Evolutionary conservation across 2,888 invertebrate genomes (phyloP), one percentile per base, ranked within the genome.

Genomic region (Eilema depressum): DNA sequence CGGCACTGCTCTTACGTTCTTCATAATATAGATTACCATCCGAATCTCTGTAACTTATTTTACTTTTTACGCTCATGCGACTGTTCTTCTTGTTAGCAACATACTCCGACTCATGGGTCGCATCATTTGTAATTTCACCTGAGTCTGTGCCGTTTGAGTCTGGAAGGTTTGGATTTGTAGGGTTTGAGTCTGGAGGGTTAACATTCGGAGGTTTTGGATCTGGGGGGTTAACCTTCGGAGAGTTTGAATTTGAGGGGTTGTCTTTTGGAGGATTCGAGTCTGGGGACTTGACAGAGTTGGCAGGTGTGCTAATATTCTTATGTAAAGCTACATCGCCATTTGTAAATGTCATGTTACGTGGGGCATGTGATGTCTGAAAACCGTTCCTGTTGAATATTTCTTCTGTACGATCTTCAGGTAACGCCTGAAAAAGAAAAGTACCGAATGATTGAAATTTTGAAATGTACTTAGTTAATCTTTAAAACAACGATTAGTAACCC

Each of bases 21-120:
- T 86, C 86, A 37, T 41, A 71, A 23, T 75, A 71, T 68, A 75
- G 11, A 33, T 91, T 91, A 63, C 79, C 85, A 26, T 91, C 91
- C 8, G 92, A 92, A 67, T 91, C 91, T 74, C 83, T 88, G 33
- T 79, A 81, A 69, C 81, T 88, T 5, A 85, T 81, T 69, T 88
- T 89, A 75, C 93, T 94, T 57, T 89, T 85, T 66, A 86, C 78
- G 75, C 93, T 94, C 78, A 89, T 84, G 75, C 88, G 84, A 82
- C 93, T 93, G 2, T 83, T 84, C 65, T 90, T 93, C 17, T 69
- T 65, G 10, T 23, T 30, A 60, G 25, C 14, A 30, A 33, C 14
- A 37, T 68, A 10, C 47, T 28, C 33, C 1, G 63, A 20, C 3
- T 57, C 64, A 83, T 83, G 10, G 88, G 82, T 83, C 68, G 88